phyloP scores from a whole-genome alignment of 37 sponge, comb jelly and placozoan species.

The Dysidea cf. avara region DNA sequence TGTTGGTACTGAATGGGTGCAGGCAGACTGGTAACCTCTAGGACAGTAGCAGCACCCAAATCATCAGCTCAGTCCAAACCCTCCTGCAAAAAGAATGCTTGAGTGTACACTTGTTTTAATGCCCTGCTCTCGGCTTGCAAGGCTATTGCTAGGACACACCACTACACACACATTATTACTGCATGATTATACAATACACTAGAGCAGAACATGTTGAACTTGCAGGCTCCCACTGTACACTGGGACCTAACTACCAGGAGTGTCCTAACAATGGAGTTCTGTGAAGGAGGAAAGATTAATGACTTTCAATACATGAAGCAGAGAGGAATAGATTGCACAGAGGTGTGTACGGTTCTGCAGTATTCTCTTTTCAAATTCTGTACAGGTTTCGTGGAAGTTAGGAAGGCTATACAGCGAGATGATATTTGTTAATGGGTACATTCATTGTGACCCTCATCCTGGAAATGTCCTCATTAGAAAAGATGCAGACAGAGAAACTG shows the following conservation, averaged over 20 bases:
- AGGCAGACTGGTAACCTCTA: too few species aligned
- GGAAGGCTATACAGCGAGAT: slow-evolving; percentile 88
- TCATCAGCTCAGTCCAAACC: too few species aligned
- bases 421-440: slow-evolving; percentile 84
- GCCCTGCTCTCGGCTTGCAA: too few species aligned
- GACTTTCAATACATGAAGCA: slow-evolving; percentile 63
- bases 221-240: slow-evolving; percentile 71
- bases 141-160: too few species aligned
- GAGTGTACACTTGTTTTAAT: too few species aligned
- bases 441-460: slow-evolving; percentile 98
- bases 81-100: too few species aligned
- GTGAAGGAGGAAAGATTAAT: slow-evolving; percentile 79
- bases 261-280: slow-evolving; percentile 92
- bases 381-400: slow-evolving; percentile 60
- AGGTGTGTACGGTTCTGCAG: slow-evolving; percentile 27
- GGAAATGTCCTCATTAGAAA: slow-evolving; percentile 85
- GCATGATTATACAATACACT: too few species aligned
- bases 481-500: slow-evolving; percentile 20
- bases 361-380: not conserved
- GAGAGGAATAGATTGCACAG: slow-evolving; percentile 48
- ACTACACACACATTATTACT: too few species aligned
- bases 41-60: too few species aligned
- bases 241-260: slow-evolving; percentile 81
- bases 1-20: too few species aligned
- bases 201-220: not conserved